These are phyloP conservation scores for Nephrotoma flavescens DNA, from an alignment of 2,888 invertebrate species.

Conservation along the genomic window DNA sequence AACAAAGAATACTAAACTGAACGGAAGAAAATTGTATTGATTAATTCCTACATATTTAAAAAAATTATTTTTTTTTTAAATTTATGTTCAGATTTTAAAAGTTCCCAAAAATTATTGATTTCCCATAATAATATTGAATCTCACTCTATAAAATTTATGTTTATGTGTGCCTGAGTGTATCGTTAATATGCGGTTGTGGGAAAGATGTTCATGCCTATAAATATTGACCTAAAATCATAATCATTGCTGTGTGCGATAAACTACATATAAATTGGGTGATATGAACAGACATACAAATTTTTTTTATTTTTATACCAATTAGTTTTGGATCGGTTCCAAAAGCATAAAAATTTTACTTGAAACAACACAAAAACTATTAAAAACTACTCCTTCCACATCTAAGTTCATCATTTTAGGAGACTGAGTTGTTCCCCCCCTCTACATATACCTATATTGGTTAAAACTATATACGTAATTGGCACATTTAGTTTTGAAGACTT, in stretches of 20 bases:
- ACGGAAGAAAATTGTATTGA: background rate
- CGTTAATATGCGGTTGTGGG: background rate
- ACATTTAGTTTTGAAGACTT: background rate
- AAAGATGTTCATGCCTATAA: background rate
- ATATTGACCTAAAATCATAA: background rate
- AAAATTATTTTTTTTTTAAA: background rate
- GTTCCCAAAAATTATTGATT: background rate
- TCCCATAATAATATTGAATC: background rate
- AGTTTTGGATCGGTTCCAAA: background rate
- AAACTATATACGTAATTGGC: background rate
- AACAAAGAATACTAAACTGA: background rate
- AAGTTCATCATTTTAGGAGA: background rate
- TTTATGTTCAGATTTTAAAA: background rate
- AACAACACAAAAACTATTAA: background rate
- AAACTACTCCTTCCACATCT: too few species aligned
- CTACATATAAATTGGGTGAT: background rate
- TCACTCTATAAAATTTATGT: background rate
- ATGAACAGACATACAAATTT: background rate
- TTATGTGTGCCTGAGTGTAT: background rate
- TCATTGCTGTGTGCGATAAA: background rate
- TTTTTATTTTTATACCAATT: background rate
- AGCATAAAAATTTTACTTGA: background rate
- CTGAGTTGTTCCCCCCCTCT: background rate
- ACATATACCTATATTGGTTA: background rate
- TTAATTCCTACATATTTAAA: background rate